Base-by-base conservation (phyloP, 1,140 invertebrate genomes). In the Camponotus pennsylvanicus region DNA sequence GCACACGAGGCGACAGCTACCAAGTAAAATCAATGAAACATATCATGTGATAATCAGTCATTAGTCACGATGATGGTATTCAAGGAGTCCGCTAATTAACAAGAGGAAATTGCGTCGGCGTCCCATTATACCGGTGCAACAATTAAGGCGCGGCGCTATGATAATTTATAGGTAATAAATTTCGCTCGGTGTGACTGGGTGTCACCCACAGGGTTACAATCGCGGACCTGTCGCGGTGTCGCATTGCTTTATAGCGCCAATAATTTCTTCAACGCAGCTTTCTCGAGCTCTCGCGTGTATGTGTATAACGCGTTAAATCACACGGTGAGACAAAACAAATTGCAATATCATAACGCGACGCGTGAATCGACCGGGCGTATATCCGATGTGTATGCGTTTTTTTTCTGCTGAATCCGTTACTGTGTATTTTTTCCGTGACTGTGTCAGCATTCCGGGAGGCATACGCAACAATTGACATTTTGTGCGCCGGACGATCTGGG, bases 111-210 rank as follows among this genome's bases (percentile, higher is more conserved):
- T 45, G 42, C 59, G 40, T 66, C 37, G 45, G 64, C 21, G 34
- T 5, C 13, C 7, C 13, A 70, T 75, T 79, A 49, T n/a, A 37
- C 34, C 11, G 40, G 45, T 15, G n/a, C 18, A 79, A 89, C 86
- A 88, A 86, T 88, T 76, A 88, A 88, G 82, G 61, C 18, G 63
- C 61, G 45, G 34, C 37, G 82, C 45, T 57, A 80, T 61, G 75
- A 85, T 85, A 76, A 89, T 89, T 88, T 80, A 80, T 88, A 34
- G 76, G n/a, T 71, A 27, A 86, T 86, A 89, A 89, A 88, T 76
- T 80, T 57, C 86, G 59, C 40, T 57, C 52, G 11, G 32, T n/a
- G n/a, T 59, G 15, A 9, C 55, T 11, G 18, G 0, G 49, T 52
- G 49, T 76, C 73, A 42, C 37, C 42, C 3, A 15, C 73, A n/a